A percentile compares a stretch with the other conserved stretches of the same genome.
phyloP scores from a whole-genome alignment of 1,140 invertebrate species.

The Drosophila ananassae region DNA sequence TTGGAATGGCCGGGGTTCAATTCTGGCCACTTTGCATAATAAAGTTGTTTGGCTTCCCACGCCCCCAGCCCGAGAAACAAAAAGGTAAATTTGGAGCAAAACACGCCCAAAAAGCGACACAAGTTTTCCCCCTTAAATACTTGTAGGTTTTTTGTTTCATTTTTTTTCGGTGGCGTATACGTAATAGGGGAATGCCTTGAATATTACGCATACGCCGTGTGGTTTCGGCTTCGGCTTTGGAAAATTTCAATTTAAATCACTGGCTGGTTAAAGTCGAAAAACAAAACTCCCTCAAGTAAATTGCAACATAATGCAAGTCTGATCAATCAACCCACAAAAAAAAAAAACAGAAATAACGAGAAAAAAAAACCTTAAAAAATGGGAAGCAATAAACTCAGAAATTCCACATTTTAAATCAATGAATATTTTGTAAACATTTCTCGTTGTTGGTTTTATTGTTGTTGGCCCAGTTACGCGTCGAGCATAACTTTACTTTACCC shows the following conservation, averaged over 20 bases:
- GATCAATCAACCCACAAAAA: slow-evolving; percentile 60
- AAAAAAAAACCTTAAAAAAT: slow-evolving; percentile 20
- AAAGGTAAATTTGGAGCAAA: slow-evolving; percentile 27
- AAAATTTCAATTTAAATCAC: slow-evolving; percentile 8
- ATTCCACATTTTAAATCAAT: slow-evolving; percentile 69
- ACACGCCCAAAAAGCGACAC: slow-evolving; percentile 34
- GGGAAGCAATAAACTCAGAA: slow-evolving; percentile 34
- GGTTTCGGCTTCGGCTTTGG: no score
- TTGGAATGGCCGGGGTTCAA: slow-evolving; percentile 18
- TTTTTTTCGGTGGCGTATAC: slow-evolving; percentile 19
- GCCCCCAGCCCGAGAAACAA: slow-evolving; percentile 27
- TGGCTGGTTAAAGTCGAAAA: slow-evolving; percentile 9
- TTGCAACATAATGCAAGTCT: slow-evolving; percentile 24
- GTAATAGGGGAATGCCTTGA: slow-evolving; percentile 12
- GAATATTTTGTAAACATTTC: slow-evolving; percentile 71
- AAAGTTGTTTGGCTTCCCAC: slow-evolving; percentile 70
- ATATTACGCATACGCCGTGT: slow-evolving; percentile 62
- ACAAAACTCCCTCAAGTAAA: slow-evolving; percentile 31
- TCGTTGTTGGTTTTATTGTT: slow-evolving; percentile 31
- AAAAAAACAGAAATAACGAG: not conserved
- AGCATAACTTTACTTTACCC: slow-evolving; percentile 54
- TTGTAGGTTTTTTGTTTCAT: slow-evolving; percentile 7
- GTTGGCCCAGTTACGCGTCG: slow-evolving; percentile 56
- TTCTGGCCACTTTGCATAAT: slow-evolving; percentile 68
- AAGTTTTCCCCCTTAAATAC: slow-evolving; percentile 40